Percentiles rank a stretch among this genome's conserved stretches.
Conservation (phyloP, 2,797 vertebrate genomes). For the Myoxocephalus aenaeus region DNA sequence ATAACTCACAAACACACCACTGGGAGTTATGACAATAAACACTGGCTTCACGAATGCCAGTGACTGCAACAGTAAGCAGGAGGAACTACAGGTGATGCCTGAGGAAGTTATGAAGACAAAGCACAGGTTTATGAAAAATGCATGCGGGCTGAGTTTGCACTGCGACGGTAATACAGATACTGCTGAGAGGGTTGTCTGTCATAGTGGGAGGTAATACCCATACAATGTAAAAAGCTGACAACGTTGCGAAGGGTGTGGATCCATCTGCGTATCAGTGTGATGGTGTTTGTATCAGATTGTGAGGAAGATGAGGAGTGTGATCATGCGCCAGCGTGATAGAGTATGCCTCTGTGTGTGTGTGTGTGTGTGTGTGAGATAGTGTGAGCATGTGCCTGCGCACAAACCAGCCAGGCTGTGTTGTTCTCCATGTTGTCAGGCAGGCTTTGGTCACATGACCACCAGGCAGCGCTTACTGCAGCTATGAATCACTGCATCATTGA, state of each 20-base stretch:
- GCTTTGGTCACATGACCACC: slow-evolving; percentile 85
- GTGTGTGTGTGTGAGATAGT: slow-evolving; percentile 19
- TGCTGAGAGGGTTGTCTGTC: slow-evolving; percentile 33
- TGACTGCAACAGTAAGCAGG: slow-evolving; percentile 22
- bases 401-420: slow-evolving; percentile 66
- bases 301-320: slow-evolving; percentile 38
- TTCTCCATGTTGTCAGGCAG: slow-evolving; percentile 87
- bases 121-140: slow-evolving; percentile 50
- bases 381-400: slow-evolving; percentile 36
- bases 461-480: slow-evolving; percentile 81
- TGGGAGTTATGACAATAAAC: slow-evolving; percentile 35
- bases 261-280: slow-evolving; percentile 36
- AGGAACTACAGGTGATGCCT: slow-evolving; percentile 22
- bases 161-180: slow-evolving; percentile 11
- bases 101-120: slow-evolving; percentile 37
- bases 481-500: slow-evolving; percentile 83
- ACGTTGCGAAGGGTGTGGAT: slow-evolving; percentile 12
- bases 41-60: not conserved
- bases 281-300: slow-evolving; percentile 39
- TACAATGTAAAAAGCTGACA: slow-evolving; percentile 29
- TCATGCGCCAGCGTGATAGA: slow-evolving; percentile 38
- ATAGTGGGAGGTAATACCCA: slow-evolving; percentile 12
- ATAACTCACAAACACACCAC: not conserved
- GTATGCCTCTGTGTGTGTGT: slow-evolving; percentile 16
- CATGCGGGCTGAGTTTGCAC: slow-evolving; percentile 38